These are phyloP conservation scores for Dolichopus griseipennis DNA, from an alignment of 2,888 invertebrate genomes.

Conservation along the genomic window DNA sequence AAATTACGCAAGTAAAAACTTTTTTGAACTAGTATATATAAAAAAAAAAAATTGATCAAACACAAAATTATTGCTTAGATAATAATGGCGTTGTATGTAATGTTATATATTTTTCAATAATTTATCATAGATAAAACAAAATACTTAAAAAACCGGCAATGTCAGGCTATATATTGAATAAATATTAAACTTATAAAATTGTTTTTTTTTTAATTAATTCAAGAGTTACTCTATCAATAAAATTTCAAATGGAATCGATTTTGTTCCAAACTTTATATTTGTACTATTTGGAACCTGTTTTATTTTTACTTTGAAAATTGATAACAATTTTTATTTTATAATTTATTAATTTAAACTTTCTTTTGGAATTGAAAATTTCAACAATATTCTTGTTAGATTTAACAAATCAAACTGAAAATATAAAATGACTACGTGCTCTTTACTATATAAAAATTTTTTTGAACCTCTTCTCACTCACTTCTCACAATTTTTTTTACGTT, in stretches of 20 bases:
- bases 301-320: too few species aligned
- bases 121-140: background rate
- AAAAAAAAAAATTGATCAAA: background rate
- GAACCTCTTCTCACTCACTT: background rate
- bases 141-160: background rate
- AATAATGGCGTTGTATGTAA: conserved; percentile 6
- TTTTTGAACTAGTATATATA: background rate
- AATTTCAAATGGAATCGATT: too few species aligned
- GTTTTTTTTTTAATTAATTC: too few species aligned
- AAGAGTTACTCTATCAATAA: too few species aligned
- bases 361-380: too few species aligned
- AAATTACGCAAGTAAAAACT: background rate
- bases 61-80: background rate
- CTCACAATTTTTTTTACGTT: background rate
- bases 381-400: background rate
- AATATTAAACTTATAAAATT: too few species aligned
- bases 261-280: too few species aligned
- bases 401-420: background rate
- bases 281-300: too few species aligned
- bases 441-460: background rate
- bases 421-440: conserved; percentile 1
- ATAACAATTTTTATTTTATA: too few species aligned
- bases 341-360: too few species aligned
- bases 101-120: background rate
- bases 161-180: too few species aligned